Percentiles rank a stretch among this genome's conserved stretches.
Evolutionary conservation across 2,113 vertebrate genomes (phyloP).

Genomic region (Corythornis cristatus): DNA sequence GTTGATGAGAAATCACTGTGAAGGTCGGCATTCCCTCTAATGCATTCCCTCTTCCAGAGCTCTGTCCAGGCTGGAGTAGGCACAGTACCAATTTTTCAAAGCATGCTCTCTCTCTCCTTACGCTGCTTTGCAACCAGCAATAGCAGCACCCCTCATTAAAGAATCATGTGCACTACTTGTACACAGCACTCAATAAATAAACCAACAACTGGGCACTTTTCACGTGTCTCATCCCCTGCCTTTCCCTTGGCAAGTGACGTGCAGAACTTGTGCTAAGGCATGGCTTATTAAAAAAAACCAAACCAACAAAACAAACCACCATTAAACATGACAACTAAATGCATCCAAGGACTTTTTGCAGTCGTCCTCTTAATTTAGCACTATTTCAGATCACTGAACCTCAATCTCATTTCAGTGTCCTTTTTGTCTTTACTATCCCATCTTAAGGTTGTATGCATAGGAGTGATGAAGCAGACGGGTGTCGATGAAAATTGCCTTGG

Average conservation of each 20-base stretch:
- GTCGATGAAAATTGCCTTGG: constrained; percentile 16
- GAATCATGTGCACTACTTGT: not conserved
- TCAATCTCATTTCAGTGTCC: not conserved
- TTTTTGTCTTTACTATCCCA: constrained; percentile 19
- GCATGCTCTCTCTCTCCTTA: not conserved
- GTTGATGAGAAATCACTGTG: not conserved
- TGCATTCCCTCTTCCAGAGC: not conserved
- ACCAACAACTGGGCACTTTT: constrained; percentile 15
- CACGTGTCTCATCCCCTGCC: not conserved
- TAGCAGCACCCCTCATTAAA: not conserved
- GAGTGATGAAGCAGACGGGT: constrained; percentile 48
- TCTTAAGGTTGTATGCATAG: constrained; percentile 6
- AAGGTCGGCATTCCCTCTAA: not conserved
- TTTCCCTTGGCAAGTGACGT: not conserved
- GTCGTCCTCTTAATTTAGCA: not conserved
- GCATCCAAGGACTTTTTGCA: not conserved
- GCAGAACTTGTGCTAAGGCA: not conserved
- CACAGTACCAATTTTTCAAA: not conserved
- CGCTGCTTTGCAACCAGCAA: not conserved
- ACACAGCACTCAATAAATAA: constrained; percentile 40
- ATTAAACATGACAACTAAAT: not conserved
- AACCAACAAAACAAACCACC: not conserved
- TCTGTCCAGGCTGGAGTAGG: not conserved
- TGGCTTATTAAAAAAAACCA: not conserved
- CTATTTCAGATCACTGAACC: not conserved